Evolutionary conservation across 37 sponge, comb jelly and placozoan genomes (phyloP).

Genomic region (Spongia lamella): DNA sequence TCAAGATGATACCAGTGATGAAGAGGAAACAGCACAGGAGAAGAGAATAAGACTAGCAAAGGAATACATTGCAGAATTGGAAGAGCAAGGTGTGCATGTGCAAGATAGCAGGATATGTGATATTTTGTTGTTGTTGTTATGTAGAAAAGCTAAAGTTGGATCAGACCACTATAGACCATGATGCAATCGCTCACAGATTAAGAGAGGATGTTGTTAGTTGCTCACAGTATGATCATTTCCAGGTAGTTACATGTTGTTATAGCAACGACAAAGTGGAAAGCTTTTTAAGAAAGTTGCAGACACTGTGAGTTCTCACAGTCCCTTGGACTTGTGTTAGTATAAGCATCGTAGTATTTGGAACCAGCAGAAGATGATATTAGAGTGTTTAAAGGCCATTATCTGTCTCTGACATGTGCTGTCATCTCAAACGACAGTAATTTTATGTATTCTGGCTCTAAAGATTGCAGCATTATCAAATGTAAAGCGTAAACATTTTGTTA

Average conservation of each 20-base stretch:
- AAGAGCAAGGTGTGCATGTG: conserved; percentile 52
- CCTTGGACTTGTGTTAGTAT: background rate
- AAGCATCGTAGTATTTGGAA: conserved; percentile 46
- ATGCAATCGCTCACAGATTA: conserved; percentile 79
- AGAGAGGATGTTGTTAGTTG: conserved; percentile 76
- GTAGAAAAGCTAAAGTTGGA: conserved; percentile 49
- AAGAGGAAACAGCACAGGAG: conserved; percentile 89
- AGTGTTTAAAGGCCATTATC: conserved; percentile 65
- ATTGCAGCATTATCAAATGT: conserved; percentile 92
- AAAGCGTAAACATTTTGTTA: background rate
- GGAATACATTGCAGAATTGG: conserved; percentile 82
- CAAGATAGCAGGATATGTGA: background rate
- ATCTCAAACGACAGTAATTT: conserved; percentile 67
- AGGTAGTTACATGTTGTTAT: background rate
- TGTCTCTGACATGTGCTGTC: conserved; percentile 82
- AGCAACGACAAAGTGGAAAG: conserved; percentile 72
- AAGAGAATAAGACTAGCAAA: conserved; percentile 94
- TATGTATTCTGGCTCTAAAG: conserved; percentile 82
- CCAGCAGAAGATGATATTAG: conserved; percentile 42
- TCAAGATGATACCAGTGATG: conserved; percentile 6
- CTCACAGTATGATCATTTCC: background rate
- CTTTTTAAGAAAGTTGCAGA: conserved; percentile 74
- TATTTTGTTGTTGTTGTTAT: background rate
- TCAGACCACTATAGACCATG: conserved; percentile 52
- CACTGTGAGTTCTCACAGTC: conserved; percentile 26